Percentiles rank a stretch among this genome's conserved stretches.
phyloP scores from a whole-genome alignment of 2,113 vertebrate genomes.

The Protobothrops flavoviridis region DNA sequence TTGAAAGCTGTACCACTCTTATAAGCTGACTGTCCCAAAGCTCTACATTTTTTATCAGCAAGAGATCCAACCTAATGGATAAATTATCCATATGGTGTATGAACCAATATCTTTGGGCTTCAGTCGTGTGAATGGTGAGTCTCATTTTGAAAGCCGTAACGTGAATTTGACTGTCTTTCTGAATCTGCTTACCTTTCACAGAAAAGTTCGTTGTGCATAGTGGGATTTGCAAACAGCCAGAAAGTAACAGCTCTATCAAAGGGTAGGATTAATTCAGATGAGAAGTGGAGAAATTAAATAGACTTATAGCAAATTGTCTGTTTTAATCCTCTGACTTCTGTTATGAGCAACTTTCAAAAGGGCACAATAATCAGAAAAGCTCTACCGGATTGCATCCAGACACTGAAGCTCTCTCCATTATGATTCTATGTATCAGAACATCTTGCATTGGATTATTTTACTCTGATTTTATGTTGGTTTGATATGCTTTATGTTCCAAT shows the following conservation, averaged over 20 bases:
- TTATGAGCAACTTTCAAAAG: not conserved
- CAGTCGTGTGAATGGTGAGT: not conserved
- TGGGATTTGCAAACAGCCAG: not conserved
- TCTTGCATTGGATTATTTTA: not conserved
- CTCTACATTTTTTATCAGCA: not conserved
- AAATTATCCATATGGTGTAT: not conserved
- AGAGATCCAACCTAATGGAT: not conserved
- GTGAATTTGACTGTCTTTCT: not conserved
- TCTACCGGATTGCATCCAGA: not conserved
- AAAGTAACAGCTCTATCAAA: constrained; percentile 1
- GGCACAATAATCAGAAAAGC: not conserved
- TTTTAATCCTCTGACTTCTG: constrained; percentile 7
- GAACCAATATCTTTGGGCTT: not conserved
- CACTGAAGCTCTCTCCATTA: not conserved
- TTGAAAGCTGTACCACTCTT: not conserved
- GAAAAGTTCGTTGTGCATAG: not conserved
- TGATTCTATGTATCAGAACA: not conserved
- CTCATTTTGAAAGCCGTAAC: not conserved
- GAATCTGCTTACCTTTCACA: not conserved
- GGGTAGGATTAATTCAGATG: not conserved
- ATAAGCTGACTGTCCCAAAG: not conserved
- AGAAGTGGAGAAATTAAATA: not conserved
- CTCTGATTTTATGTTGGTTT: not conserved
- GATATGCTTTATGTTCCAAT: not conserved
- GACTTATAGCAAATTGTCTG: not conserved